phyloP scores from a whole-genome alignment of 2,797 vertebrate species.

The Remorina albescens region DNA sequence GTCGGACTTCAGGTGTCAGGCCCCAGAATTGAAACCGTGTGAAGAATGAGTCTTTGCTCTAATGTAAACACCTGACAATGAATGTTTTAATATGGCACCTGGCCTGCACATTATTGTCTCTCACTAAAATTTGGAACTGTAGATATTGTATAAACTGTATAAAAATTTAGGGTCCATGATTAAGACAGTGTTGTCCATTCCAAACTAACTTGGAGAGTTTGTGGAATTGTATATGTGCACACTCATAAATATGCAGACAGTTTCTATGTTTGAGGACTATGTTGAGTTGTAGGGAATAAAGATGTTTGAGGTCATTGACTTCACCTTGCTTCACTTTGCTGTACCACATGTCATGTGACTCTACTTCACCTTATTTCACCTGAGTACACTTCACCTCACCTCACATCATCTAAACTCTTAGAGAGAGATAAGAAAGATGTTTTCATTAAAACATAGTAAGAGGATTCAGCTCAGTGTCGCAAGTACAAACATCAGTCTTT shows the following conservation, averaged over 20 bases:
- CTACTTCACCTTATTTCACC: too few relatives aligned
- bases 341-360: too few relatives aligned
- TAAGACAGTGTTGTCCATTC: not conserved
- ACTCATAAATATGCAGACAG: not conserved
- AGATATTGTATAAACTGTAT: not conserved
- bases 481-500: too few relatives aligned
- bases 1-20: not conserved
- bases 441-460: too few relatives aligned
- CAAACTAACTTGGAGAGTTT: too few relatives aligned
- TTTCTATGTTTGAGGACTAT: not conserved
- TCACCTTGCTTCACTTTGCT: not conserved
- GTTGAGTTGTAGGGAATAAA: not conserved
- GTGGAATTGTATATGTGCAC: not conserved
- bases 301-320: not conserved
- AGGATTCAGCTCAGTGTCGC: too few relatives aligned
- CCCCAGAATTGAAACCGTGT: not conserved
- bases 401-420: too few relatives aligned
- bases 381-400: not conserved
- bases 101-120: not conserved
- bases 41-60: not conserved
- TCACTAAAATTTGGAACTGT: not conserved
- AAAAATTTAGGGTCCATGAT: too few relatives aligned
- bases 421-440: too few relatives aligned
- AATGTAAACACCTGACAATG: not conserved
- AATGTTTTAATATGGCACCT: not conserved